phyloP scores from a whole-genome alignment of 1,140 invertebrate genomes.

The Aphaenogaster rudis region DNA sequence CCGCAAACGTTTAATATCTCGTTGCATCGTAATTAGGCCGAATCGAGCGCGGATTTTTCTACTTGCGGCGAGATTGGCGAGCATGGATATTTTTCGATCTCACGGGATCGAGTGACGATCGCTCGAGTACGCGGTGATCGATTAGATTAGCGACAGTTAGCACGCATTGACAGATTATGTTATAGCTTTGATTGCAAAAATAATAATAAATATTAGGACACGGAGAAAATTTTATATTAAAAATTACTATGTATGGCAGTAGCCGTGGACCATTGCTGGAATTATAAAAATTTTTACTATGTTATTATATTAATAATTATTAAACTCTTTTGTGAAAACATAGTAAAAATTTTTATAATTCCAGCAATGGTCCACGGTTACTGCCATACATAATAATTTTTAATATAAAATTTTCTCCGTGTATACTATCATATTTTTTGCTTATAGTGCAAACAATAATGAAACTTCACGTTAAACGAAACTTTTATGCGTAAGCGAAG shows the following conservation, averaged over 20 bases:
- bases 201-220: neutral
- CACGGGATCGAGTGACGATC: neutral
- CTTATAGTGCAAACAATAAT: neutral
- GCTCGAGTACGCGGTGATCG: neutral
- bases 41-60: slow-evolving; percentile 40
- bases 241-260: no score
- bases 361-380: no score
- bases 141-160: neutral
- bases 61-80: neutral
- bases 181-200: neutral
- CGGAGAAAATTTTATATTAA: no score
- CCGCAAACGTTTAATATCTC: slow-evolving; percentile 61
- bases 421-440: no score
- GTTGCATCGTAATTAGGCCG: slow-evolving; percentile 31
- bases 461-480: neutral
- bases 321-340: no score
- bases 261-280: no score
- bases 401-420: no score
- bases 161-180: neutral
- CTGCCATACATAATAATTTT: no score
- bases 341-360: no score
- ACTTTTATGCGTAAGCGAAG: neutral
- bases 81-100: neutral
- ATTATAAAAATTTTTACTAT: no score
- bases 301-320: no score